These are phyloP conservation scores for Haliclona indistincta DNA, from an alignment of 37 sponge, comb jelly and placozoan genomes.

Conservation along the genomic window DNA sequence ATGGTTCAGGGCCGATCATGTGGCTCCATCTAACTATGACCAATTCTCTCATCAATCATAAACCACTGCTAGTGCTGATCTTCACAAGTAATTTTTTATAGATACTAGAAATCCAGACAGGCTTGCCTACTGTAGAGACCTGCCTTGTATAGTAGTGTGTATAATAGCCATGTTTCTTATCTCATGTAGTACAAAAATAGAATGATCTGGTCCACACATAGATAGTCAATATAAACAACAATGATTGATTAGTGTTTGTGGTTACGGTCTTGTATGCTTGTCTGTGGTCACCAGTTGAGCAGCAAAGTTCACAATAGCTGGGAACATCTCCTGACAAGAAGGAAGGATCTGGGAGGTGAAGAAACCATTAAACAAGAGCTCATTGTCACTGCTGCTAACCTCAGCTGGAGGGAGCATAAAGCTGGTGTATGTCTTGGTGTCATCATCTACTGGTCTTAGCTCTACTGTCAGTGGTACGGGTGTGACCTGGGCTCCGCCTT, in stretches of 20 bases:
- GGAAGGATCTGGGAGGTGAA: slow-evolving; percentile 51
- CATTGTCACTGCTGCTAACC: slow-evolving; percentile 9
- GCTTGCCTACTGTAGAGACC: too few relatives aligned
- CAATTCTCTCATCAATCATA: too few relatives aligned
- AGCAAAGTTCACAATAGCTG: slow-evolving; percentile 33
- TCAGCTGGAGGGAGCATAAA: slow-evolving; percentile 57
- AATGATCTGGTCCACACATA: too few relatives aligned
- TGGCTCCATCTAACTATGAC: slow-evolving; percentile 8
- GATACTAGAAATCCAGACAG: too few relatives aligned
- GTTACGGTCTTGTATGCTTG: too few relatives aligned
- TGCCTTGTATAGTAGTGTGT: too few relatives aligned
- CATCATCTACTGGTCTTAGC: slow-evolving; percentile 39
- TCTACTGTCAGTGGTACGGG: slow-evolving; percentile 55
- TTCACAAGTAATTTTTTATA: too few relatives aligned
- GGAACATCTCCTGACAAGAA: slow-evolving; percentile 43
- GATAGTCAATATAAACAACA: too few relatives aligned
- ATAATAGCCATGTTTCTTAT: too few relatives aligned
- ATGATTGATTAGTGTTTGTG: too few relatives aligned
- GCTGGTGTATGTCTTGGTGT: slow-evolving; percentile 13
- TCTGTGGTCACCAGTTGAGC: slow-evolving; percentile 6
- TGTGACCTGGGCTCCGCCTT: slow-evolving; percentile 1
- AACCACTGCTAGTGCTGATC: too few relatives aligned
- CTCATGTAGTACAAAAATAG: too few relatives aligned
- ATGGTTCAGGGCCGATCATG: slow-evolving; percentile 66
- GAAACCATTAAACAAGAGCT: neutral